These are phyloP conservation scores for Pandemis corylana DNA, from an alignment of 2,888 invertebrate species.

Conservation along the genomic window DNA sequence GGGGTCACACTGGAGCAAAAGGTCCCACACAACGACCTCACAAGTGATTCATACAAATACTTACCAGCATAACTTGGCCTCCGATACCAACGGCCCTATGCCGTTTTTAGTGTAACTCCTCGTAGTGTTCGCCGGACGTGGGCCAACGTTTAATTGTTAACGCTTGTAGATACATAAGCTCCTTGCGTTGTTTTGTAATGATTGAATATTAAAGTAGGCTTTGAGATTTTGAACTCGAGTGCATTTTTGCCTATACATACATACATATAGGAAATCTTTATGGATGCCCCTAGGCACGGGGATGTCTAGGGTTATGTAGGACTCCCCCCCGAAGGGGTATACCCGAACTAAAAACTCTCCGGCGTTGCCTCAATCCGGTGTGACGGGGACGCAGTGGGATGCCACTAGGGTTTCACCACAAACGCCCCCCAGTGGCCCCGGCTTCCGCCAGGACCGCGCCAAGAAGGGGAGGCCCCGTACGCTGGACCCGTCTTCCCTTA, in stretches of 20 bases:
- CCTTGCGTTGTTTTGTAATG: constrained; percentile 20
- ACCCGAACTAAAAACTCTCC: too few species aligned
- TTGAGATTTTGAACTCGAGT: background rate
- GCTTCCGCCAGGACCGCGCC: too few species aligned
- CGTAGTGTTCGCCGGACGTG: constrained; percentile 1
- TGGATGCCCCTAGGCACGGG: too few species aligned
- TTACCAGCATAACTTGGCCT: constrained; percentile 31
- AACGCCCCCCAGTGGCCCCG: too few species aligned
- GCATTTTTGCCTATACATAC: background rate
- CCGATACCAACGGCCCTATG: constrained; percentile 7
- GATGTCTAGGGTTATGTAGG: too few species aligned
- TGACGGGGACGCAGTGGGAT: too few species aligned
- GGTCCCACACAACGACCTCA: constrained; percentile 41
- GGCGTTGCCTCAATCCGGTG: too few species aligned
- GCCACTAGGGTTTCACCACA: too few species aligned
- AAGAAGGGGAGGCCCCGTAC: too few species aligned
- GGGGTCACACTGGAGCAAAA: constrained; percentile 41
- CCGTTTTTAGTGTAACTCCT: constrained; percentile 5
- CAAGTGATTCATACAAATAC: constrained; percentile 41
- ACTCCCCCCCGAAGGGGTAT: too few species aligned
- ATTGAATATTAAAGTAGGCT: constrained; percentile 26
- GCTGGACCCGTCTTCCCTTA: too few species aligned
- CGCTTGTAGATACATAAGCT: constrained; percentile 23
- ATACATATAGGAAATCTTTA: too few species aligned
- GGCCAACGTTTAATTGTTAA: constrained; percentile 24